Evolutionary conservation across 2,113 vertebrate genomes (phyloP).

Genomic region (Psophia crepitans): DNA sequence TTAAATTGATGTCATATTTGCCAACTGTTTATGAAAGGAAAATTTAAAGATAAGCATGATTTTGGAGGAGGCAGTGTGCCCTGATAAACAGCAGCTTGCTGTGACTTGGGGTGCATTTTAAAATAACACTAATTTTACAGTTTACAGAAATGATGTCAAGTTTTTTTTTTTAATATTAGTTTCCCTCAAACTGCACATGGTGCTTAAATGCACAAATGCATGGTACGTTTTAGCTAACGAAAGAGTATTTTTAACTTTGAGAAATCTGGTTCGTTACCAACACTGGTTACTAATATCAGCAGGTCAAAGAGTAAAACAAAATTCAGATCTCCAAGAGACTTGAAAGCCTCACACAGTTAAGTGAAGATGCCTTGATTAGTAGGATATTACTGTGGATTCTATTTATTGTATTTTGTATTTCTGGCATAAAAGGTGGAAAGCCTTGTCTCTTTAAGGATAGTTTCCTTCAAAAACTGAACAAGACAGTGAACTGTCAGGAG

Average conservation of each 20-base stretch:
- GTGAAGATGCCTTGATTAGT: background rate
- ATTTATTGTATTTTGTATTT: background rate
- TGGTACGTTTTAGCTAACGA: background rate
- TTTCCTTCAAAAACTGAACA: background rate
- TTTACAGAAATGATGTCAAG: background rate
- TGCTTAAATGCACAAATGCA: background rate
- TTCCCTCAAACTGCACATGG: background rate
- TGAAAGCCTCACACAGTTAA: background rate
- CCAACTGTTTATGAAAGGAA: constrained; percentile 65
- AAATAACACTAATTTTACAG: constrained; percentile 18
- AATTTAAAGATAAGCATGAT: constrained; percentile 49
- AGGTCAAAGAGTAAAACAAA: background rate
- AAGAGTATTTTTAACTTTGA: background rate
- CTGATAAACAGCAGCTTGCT: constrained; percentile 15
- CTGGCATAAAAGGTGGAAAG: background rate
- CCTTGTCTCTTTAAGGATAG: background rate
- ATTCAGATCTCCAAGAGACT: background rate
- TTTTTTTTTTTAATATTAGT: background rate
- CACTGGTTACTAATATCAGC: background rate
- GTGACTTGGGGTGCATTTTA: background rate
- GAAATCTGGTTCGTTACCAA: background rate
- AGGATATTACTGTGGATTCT: background rate
- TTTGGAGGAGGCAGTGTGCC: constrained; percentile 23
- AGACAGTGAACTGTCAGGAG: background rate
- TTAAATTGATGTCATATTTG: constrained; percentile 61